These are phyloP conservation scores for Chaetura pelagica DNA, from an alignment of 2,113 vertebrate genomes.

Conservation along the genomic window DNA sequence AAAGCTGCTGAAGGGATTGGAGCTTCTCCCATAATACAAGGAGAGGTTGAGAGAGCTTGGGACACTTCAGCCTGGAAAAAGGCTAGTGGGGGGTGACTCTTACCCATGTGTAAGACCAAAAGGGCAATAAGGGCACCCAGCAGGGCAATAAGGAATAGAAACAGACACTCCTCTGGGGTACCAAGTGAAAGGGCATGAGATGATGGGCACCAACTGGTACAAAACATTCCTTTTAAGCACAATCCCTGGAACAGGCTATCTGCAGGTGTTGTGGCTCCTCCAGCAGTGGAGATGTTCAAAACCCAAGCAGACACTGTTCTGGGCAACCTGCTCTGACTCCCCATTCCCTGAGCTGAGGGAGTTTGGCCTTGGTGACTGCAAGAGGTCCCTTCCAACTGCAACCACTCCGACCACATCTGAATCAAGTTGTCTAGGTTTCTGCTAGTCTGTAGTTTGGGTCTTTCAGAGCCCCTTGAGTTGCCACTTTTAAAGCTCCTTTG, in stretches of 20 bases:
- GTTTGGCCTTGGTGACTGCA: too few relatives aligned
- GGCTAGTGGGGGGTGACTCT: not conserved
- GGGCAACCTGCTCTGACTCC: too few relatives aligned
- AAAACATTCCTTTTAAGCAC: not conserved
- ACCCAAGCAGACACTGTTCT: too few relatives aligned
- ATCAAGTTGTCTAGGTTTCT: not conserved
- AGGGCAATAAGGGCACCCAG: too few relatives aligned
- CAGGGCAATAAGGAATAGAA: not conserved
- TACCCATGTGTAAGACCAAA: too few relatives aligned
- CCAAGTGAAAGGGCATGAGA: not conserved
- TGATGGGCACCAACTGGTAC: not conserved
- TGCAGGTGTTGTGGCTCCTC: too few relatives aligned
- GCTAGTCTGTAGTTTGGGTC: too few relatives aligned
- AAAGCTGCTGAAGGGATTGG: fast-evolving
- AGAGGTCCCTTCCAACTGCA: too few relatives aligned
- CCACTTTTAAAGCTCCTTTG: not conserved
- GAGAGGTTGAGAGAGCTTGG: too few relatives aligned
- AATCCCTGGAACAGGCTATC: not conserved
- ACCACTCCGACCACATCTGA: fast-evolving
- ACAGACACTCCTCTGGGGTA: too few relatives aligned
- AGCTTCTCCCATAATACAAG: fast-evolving
- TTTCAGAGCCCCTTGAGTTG: not conserved
- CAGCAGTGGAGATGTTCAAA: not conserved
- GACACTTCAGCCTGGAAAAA: not conserved
- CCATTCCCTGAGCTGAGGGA: not conserved